Percentiles rank a stretch among this genome's conserved stretches.
These are phyloP conservation scores for Diuraphis noxia DNA, from an alignment of 1,140 invertebrate genomes.

Conservation along the genomic window DNA sequence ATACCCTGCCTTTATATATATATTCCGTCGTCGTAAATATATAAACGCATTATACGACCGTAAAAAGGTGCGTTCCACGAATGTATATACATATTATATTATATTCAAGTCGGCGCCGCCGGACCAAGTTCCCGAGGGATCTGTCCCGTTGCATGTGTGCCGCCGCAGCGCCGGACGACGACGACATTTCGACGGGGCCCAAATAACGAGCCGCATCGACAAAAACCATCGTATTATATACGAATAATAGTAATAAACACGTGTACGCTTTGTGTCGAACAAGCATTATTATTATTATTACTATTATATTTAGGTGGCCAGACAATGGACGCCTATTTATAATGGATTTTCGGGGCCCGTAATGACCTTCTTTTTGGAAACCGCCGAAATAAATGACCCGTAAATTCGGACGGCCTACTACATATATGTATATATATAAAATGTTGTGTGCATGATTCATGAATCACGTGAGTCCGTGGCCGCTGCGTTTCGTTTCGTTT, in stretches of 20 bases:
- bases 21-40: too few relatives aligned
- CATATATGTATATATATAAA: neutral
- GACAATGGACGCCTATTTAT: conserved; percentile 47
- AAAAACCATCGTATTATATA: conserved; percentile 5
- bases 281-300: neutral
- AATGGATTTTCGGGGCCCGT: conserved; percentile 46
- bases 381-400: conserved; percentile 50
- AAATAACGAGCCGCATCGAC: neutral
- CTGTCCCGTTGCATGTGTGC: neutral
- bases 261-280: too few relatives aligned
- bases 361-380: conserved; percentile 41
- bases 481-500: neutral
- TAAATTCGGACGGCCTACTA: conserved; percentile 31
- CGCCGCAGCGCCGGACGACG: neutral
- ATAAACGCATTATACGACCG: neutral
- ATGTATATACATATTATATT: conserved; percentile 1
- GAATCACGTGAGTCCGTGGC: neutral
- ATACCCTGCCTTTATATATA: too few relatives aligned
- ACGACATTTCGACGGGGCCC: neutral
- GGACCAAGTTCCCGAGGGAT: neutral
- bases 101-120: neutral
- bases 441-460: neutral
- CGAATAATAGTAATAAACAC: neutral
- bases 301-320: neutral
- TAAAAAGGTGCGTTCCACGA: neutral